Conservation (phyloP, 2,888 invertebrate species). For the Nomada flava region DNA sequence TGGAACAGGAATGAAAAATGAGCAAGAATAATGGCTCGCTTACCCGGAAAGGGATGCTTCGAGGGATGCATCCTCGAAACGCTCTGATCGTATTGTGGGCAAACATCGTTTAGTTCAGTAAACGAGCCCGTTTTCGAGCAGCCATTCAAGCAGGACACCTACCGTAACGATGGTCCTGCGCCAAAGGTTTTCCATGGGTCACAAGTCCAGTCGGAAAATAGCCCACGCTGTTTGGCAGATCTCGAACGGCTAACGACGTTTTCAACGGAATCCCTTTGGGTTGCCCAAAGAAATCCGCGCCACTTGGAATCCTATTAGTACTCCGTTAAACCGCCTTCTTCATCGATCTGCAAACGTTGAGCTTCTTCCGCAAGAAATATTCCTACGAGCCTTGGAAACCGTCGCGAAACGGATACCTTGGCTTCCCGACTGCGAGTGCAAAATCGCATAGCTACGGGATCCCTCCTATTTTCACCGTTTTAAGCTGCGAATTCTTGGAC, state of each 20-base stretch:
- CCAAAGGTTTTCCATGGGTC: conserved; percentile 47
- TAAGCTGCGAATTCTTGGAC: conserved; percentile 15
- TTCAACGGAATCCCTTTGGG: conserved; percentile 60
- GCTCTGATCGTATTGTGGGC: conserved; percentile 73
- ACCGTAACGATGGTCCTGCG: conserved; percentile 47
- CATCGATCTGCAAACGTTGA: conserved; percentile 23
- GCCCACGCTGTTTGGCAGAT: conserved; percentile 26
- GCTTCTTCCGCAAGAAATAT: conserved; percentile 18
- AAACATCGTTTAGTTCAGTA: conserved; percentile 76
- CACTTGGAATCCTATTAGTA: conserved; percentile 69
- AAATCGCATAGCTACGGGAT: conserved; percentile 10
- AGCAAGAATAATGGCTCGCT: background rate
- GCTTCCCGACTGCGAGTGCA: conserved; percentile 55
- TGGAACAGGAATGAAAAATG: conserved; percentile 21
- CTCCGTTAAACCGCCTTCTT: conserved; percentile 66
- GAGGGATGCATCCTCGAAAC: background rate
- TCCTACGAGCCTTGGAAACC: conserved; percentile 36
- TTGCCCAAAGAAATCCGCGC: conserved; percentile 42
- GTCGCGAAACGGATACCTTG: conserved; percentile 65
- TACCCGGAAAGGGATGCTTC: conserved; percentile 1
- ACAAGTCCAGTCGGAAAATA: conserved; percentile 36
- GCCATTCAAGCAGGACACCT: conserved; percentile 68
- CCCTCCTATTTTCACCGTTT: background rate
- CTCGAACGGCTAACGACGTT: conserved; percentile 67
- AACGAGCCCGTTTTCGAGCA: conserved; percentile 65